These are phyloP conservation scores for Trachemys scripta DNA, from an alignment of 2,113 vertebrate genomes.

Conservation along the genomic window DNA sequence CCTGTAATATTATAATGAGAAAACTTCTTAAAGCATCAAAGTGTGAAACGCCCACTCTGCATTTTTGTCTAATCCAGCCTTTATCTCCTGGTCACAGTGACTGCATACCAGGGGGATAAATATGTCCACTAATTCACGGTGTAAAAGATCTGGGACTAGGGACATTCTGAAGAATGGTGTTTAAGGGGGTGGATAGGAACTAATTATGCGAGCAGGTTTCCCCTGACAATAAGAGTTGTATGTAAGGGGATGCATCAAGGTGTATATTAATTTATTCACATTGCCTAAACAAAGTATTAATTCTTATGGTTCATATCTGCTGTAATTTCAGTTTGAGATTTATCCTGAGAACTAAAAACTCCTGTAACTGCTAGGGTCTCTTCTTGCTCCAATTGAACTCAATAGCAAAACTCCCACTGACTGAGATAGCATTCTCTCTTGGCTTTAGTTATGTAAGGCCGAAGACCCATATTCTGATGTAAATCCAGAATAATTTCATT, in stretches of 20 bases:
- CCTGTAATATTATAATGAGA: not conserved
- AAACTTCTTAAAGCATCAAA: not conserved
- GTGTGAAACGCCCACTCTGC: not conserved
- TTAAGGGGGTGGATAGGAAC: not conserved
- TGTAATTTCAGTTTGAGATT: conserved; percentile 4
- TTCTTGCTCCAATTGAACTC: not conserved
- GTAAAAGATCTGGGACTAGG: not conserved
- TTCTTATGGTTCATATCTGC: not conserved
- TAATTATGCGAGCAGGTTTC: not conserved
- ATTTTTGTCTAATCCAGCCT: not conserved
- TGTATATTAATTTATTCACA: not conserved
- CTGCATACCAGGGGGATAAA: not conserved
- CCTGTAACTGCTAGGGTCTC: not conserved
- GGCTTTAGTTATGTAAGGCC: not conserved
- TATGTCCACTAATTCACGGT: not conserved
- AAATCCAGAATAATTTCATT: not conserved
- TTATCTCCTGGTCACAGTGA: not conserved
- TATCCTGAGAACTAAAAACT: not conserved
- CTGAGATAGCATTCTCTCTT: not conserved
- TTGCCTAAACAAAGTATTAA: not conserved
- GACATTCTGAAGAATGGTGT: not conserved
- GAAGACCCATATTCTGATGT: not conserved
- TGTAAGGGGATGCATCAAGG: not conserved
- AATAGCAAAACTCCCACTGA: not conserved
- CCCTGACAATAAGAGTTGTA: not conserved